Conservation (phyloP, 2,888 invertebrate species). For the Apodemia hepburni region DNA sequence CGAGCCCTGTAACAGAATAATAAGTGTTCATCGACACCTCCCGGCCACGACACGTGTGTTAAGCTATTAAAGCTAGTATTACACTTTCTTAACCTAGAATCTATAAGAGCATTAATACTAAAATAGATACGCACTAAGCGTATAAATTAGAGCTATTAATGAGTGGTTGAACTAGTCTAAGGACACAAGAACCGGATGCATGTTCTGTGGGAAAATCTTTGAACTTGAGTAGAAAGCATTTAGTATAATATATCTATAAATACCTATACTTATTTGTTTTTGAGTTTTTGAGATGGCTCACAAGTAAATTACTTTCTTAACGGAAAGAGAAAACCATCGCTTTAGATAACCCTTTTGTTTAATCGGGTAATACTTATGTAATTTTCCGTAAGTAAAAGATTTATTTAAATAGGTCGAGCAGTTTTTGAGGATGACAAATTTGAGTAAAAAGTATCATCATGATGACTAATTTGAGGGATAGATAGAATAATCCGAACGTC, state of each 20-base stretch:
- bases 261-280: too few species aligned
- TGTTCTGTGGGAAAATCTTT: constrained; percentile 1
- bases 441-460: too few species aligned
- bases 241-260: not conserved
- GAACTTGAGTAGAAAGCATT: not conserved
- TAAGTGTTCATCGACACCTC: constrained; percentile 45
- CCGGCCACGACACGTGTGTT: constrained; percentile 39
- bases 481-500: too few species aligned
- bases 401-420: too few species aligned
- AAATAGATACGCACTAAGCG: not conserved
- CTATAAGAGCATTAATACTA: constrained; percentile 6
- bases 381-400: too few species aligned
- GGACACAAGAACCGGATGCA: constrained; percentile 1
- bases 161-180: constrained; percentile 1
- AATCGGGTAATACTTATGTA: too few species aligned
- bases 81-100: constrained; percentile 21
- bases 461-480: too few species aligned
- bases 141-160: constrained; percentile 11
- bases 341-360: too few species aligned
- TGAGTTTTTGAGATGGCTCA: too few species aligned
- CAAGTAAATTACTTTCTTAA: too few species aligned
- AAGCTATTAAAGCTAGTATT: constrained; percentile 30
- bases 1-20: constrained; percentile 39
- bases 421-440: too few species aligned
- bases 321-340: too few species aligned